phyloP scores from a whole-genome alignment of 2,113 vertebrate species.

The Podarcis cretensis region DNA sequence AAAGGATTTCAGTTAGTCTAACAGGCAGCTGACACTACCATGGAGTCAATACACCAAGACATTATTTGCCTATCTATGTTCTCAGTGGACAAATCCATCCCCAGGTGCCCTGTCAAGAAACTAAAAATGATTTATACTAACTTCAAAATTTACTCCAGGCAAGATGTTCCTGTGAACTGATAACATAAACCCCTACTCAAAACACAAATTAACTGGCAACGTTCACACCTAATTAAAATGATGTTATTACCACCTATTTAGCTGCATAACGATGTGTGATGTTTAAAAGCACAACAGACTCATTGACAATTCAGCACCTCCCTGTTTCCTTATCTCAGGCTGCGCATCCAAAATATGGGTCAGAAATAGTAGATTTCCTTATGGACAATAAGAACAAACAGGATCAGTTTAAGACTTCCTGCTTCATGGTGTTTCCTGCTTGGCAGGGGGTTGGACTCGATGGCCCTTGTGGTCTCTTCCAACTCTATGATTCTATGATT shows the following conservation, averaged over 20 bases:
- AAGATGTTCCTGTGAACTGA: background rate
- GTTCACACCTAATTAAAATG: accelerated
- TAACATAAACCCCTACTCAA: background rate
- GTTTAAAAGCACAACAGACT: background rate
- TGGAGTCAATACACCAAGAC: background rate
- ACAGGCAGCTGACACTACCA: background rate
- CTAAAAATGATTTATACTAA: background rate
- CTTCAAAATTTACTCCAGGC: background rate
- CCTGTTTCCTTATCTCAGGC: constrained; percentile 3
- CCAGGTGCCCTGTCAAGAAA: background rate
- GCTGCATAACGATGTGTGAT: too few species aligned
- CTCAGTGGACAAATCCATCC: background rate
- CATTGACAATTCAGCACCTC: background rate
- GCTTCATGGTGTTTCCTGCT: too few species aligned
- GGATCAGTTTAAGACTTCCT: constrained; percentile 53
- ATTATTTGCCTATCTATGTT: background rate
- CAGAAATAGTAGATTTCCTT: constrained; percentile 71
- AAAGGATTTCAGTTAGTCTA: background rate
- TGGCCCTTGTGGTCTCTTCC: too few species aligned
- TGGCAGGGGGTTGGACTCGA: too few species aligned
- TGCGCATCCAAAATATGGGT: constrained; percentile 31
- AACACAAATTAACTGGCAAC: background rate
- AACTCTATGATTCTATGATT: too few species aligned
- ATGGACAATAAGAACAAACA: constrained; percentile 53
- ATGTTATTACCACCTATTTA: background rate